Conservation (phyloP, 2,888 invertebrate genomes). For the Drosophila prolongata region DNA sequence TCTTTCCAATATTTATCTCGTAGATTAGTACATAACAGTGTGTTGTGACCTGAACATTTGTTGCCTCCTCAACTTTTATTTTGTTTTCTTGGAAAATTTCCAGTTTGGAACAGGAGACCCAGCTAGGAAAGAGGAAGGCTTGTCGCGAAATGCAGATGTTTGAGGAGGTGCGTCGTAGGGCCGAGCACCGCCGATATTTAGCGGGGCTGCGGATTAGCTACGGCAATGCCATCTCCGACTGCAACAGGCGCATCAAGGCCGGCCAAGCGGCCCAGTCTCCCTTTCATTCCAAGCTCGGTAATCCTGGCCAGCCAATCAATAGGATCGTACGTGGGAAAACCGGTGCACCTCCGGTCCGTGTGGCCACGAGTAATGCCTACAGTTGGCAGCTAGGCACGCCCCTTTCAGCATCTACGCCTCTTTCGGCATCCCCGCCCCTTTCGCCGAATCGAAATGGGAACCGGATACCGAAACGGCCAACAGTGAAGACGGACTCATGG, state of each 20-base stretch:
- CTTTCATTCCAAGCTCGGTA: background rate
- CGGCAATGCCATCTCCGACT: slow-evolving; percentile 52
- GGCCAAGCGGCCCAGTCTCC: background rate
- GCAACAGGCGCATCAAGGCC: slow-evolving; percentile 17
- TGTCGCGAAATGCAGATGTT: background rate
- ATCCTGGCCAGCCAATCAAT: background rate
- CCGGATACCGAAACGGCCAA: background rate
- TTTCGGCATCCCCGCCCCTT: background rate
- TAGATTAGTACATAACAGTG: too few relatives aligned
- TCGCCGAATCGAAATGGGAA: background rate
- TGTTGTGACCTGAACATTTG: too few relatives aligned
- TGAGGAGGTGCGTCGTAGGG: slow-evolving; percentile 3
- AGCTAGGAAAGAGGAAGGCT: background rate
- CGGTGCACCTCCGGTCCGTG: background rate
- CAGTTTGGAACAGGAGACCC: background rate
- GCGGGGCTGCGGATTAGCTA: slow-evolving; percentile 42
- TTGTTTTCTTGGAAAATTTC: background rate
- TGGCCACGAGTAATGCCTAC: slow-evolving; percentile 17
- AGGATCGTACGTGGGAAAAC: background rate
- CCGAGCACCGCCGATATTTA: slow-evolving; percentile 33
- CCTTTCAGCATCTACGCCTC: background rate
- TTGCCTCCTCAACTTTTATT: background rate
- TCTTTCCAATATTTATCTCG: too few relatives aligned
- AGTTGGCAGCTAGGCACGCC: slow-evolving; percentile 39
- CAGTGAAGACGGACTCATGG: background rate